phyloP scores from a whole-genome alignment of 2,888 invertebrate genomes.

The Coronaproctus castanopsis region DNA sequence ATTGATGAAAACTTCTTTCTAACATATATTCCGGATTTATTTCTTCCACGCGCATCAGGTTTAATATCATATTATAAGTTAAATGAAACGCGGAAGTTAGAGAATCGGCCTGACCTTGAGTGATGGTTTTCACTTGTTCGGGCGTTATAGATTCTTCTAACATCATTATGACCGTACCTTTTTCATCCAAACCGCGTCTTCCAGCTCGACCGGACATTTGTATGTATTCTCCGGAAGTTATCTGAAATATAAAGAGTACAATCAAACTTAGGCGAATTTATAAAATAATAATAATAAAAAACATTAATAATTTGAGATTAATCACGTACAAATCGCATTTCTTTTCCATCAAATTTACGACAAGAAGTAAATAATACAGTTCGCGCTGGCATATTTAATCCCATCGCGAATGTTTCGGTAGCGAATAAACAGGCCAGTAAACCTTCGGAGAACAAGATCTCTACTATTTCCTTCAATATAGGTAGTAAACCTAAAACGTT shows the following conservation, averaged over 20 bases:
- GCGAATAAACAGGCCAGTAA: conserved; percentile 96
- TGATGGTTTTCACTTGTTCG: conserved; percentile 27
- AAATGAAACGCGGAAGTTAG: conserved; percentile 98
- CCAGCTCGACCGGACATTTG: conserved; percentile 99
- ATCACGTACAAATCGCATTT: conserved; percentile 67
- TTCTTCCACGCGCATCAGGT: conserved; percentile 91
- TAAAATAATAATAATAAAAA: neutral
- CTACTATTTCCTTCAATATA: conserved; percentile 94
- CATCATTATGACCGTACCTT: conserved; percentile 94
- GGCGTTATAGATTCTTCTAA: conserved; percentile 76
- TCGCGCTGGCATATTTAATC: conserved; percentile 98
- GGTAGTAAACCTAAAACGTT: conserved; percentile 81
- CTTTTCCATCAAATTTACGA: conserved; percentile 91
- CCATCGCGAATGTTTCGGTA: conserved; percentile 99
- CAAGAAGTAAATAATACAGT: conserved; percentile 92
- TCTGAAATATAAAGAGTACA: conserved; percentile 27
- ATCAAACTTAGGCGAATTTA: neutral
- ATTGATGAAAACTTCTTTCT: conserved; percentile 94
- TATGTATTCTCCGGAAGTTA: conserved; percentile 95
- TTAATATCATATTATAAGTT: conserved; percentile 97
- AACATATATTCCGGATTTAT: conserved; percentile 99
- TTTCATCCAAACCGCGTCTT: conserved; percentile 86
- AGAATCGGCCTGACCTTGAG: conserved; percentile 83
- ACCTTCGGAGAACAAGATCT: conserved; percentile 94
- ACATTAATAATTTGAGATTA: neutral